A percentile compares a stretch with the other conserved stretches of the same genome.
phyloP scores from a whole-genome alignment of 1,140 invertebrate species.

The Caenorhabditis briggsae region DNA sequence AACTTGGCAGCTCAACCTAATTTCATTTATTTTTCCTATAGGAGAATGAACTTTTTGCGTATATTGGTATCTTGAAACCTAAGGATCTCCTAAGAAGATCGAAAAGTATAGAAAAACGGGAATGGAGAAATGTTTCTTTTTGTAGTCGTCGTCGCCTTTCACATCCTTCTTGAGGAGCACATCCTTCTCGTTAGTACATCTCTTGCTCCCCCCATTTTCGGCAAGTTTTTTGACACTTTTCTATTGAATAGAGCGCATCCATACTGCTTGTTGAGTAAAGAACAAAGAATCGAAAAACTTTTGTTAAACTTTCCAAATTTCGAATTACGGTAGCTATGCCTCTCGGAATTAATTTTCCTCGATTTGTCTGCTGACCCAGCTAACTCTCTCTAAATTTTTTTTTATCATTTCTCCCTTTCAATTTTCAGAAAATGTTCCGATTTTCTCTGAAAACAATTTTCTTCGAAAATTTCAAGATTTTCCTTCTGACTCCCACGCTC shows the following conservation, averaged over 20 bases:
- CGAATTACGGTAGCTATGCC: no score
- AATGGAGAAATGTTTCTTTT: slow-evolving; percentile 33
- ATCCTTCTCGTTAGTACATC: slow-evolving; percentile 54
- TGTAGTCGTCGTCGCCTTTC: slow-evolving; percentile 16
- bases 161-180: background rate
- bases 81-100: background rate
- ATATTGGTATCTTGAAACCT: background rate
- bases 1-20: slow-evolving; percentile 48
- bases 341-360: no score
- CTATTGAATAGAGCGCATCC: background rate
- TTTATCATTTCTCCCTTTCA: no score
- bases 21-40: slow-evolving; percentile 39
- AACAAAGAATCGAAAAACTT: background rate
- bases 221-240: slow-evolving; percentile 26
- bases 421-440: no score
- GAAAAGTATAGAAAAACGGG: slow-evolving; percentile 23
- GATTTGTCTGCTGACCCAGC: no score
- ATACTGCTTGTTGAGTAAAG: background rate
- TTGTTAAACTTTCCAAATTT: background rate
- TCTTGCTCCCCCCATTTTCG: background rate
- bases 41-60: background rate
- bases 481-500: background rate
- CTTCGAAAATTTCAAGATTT: background rate
- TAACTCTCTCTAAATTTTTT: no score
- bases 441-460: background rate